Evolutionary conservation across 2,888 invertebrate genomes (phyloP).

Genomic region (Spilarctia lutea): DNA sequence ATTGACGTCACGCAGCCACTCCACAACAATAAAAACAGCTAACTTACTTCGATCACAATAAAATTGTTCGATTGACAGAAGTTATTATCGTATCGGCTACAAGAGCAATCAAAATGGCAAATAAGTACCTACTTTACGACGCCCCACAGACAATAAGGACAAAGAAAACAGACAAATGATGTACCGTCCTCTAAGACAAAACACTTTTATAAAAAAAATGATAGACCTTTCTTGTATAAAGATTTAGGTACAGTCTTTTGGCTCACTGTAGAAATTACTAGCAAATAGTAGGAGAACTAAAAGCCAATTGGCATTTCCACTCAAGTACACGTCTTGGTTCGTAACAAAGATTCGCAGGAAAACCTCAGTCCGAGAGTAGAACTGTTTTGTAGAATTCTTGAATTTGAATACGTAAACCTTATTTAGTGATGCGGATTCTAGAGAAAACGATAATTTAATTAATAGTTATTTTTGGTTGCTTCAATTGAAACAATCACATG

Average conservation of each 20-base stretch:
- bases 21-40: slow-evolving; percentile 25
- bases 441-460: background rate
- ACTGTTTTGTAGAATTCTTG: background rate
- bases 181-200: too few relatives aligned
- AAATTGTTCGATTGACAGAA: slow-evolving; percentile 25
- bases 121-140: slow-evolving; percentile 22
- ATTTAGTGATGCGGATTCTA: background rate
- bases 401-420: background rate
- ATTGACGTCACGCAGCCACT: slow-evolving; percentile 29
- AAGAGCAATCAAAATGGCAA: slow-evolving; percentile 17
- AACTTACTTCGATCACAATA: slow-evolving; percentile 24
- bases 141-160: slow-evolving; percentile 3
- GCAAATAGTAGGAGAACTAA: slow-evolving; percentile 11
- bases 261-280: slow-evolving; percentile 9
- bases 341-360: background rate
- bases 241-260: background rate
- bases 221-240: slow-evolving; percentile 8
- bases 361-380: background rate
- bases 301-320: slow-evolving; percentile 12
- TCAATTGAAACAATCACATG: background rate
- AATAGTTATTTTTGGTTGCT: background rate
- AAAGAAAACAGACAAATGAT: background rate
- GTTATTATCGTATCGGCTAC: slow-evolving; percentile 15
- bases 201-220: background rate
- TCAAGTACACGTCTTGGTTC: slow-evolving; percentile 7